Evolutionary conservation across 2,888 invertebrate genomes (phyloP), one percentile per base, ranked within the genome.

Genomic region (Melieria omissa): DNA sequence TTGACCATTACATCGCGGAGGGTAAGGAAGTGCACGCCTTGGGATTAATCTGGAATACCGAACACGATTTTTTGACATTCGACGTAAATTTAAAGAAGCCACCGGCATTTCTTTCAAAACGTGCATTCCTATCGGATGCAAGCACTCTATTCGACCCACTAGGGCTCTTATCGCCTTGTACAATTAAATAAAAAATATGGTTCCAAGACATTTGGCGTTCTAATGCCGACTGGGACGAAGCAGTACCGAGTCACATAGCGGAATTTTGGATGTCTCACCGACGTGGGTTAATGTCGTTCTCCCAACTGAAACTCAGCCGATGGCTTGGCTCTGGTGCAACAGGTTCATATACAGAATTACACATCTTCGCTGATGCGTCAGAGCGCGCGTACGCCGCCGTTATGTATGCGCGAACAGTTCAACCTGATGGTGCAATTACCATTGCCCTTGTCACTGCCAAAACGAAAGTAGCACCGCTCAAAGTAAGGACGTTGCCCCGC

Each of bases 201-300:
- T 12, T 62, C 5, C 62, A 45, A 46, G 45, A 62, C 14, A 14
- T 68, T 52, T 62, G 68, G 46, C 12, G 54, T 45, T 14, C 46
- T 55, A 29, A 57, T 54, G 4, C n/a, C 14, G 12, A 16, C 52
- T 8, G 49, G 57, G 57, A 57, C 41, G 57, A 57, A 41, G 10
- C 16, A 29, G 57, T 57, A 6, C 29, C 57, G 57, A 57, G 2
- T 9, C 57, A 9, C 10, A 57, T 45, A 45, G 58, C 29, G 7
- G 9, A 7, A n/a, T 14, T 45, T 16, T 44, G 62, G 45, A 8
- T 42, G 12, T 3, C 10, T 63, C 68, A 61, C 49, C 68, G 68
- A 6, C 47, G 44, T 61, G 57, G 57, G 14, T 14, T 60, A 12
- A 42, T 49, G 47, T 41, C 41, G 44, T 49, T 68, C 10, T 52